Conservation (phyloP, 2,888 invertebrate species). For the Latrodectus elegans region DNA sequence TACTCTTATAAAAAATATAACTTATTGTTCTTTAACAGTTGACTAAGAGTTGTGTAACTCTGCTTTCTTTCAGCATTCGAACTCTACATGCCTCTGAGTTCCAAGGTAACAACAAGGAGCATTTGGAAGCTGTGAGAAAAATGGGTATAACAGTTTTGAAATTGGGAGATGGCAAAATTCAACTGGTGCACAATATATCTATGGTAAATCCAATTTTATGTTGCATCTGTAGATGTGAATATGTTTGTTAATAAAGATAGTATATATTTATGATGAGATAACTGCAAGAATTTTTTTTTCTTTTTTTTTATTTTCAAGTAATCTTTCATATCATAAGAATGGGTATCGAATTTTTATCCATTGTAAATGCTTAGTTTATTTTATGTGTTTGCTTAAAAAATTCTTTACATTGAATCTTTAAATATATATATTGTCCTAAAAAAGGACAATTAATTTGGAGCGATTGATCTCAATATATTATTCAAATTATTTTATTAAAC, state of each 20-base stretch:
- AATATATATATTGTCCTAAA: too few relatives aligned
- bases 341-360: too few relatives aligned
- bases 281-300: not conserved
- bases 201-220: conserved; percentile 81
- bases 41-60: not conserved
- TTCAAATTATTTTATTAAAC: too few relatives aligned
- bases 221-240: too few relatives aligned
- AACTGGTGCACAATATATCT: conserved; percentile 86
- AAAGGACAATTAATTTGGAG: too few relatives aligned
- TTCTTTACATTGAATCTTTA: too few relatives aligned
- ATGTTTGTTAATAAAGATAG: not conserved
- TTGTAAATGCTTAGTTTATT: too few relatives aligned
- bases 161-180: conserved; percentile 91
- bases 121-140: conserved; percentile 88
- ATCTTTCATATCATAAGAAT: not conserved
- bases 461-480: too few relatives aligned
- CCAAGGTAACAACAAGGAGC: conserved; percentile 88
- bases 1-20: not conserved
- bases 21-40: not conserved
- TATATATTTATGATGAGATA: too few relatives aligned
- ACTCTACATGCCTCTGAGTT: conserved; percentile 76
- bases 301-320: not conserved
- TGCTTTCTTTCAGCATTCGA: conserved; percentile 54
- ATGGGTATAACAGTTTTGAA: conserved; percentile 97
- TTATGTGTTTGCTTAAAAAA: too few relatives aligned